These are phyloP conservation scores for Trissolcus brochymenae DNA, from an alignment of 2,888 invertebrate genomes.

Conservation along the genomic window DNA sequence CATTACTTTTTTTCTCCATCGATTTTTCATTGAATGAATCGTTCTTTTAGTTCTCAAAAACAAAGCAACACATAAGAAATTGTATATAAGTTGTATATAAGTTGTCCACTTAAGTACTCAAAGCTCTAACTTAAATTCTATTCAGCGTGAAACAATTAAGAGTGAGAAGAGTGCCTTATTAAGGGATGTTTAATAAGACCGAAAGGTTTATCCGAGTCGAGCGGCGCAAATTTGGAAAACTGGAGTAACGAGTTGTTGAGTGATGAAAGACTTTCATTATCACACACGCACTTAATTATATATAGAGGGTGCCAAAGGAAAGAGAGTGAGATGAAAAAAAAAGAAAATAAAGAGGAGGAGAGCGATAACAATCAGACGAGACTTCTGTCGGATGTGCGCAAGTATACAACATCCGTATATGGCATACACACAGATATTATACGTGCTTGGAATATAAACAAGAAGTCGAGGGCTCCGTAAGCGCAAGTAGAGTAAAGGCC, in stretches of 20 bases:
- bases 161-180: not conserved
- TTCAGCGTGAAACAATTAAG: no score
- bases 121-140: no score
- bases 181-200: not conserved
- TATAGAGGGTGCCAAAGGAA: slow-evolving; percentile 1
- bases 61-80: no score
- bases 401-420: not conserved
- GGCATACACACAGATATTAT: slow-evolving; percentile 11
- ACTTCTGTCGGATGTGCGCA: no score
- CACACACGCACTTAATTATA: slow-evolving; percentile 25
- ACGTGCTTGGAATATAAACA: slow-evolving; percentile 37
- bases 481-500: slow-evolving; percentile 8
- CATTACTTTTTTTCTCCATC: no score
- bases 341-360: not conserved
- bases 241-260: slow-evolving; percentile 17
- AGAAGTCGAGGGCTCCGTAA: slow-evolving; percentile 1
- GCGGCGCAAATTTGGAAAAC: slow-evolving; percentile 1
- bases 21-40: no score
- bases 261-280: slow-evolving; percentile 21
- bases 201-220: no score
- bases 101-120: no score
- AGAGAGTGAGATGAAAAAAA: not conserved
- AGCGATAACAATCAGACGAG: slow-evolving; percentile 18
- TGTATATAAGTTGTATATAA: no score
- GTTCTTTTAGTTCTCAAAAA: no score